Percentiles rank a stretch among this genome's conserved stretches.
Evolutionary conservation across 1,140 invertebrate genomes (phyloP).

Genomic region (Ephestia elutella): DNA sequence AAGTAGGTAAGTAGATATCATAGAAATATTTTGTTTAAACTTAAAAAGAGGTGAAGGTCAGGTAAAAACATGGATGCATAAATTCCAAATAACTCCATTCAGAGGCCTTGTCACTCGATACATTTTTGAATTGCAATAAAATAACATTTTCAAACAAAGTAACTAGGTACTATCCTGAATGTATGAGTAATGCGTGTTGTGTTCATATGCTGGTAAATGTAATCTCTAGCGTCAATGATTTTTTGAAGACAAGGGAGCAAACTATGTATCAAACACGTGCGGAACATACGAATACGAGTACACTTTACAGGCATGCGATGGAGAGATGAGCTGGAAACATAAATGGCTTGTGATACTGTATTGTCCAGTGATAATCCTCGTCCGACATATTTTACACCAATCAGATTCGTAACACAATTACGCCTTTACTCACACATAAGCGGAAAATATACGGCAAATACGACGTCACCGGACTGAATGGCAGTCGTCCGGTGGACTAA

Average conservation of each 20-base stretch:
- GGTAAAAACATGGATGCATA: constrained; percentile 31
- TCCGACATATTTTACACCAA: constrained; percentile 17
- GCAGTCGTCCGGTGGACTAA: constrained; percentile 56
- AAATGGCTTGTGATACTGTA: constrained; percentile 10
- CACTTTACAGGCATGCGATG: constrained; percentile 17
- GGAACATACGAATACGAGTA: constrained; percentile 7
- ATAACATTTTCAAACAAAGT: constrained; percentile 30
- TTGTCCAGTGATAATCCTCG: constrained; percentile 14
- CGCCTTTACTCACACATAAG: constrained; percentile 74
- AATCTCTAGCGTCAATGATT: constrained; percentile 19
- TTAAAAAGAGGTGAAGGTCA: constrained; percentile 25
- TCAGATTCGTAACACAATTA: constrained; percentile 53
- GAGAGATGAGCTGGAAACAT: constrained; percentile 11
- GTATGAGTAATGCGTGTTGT: constrained; percentile 71
- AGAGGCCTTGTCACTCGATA: constrained; percentile 60
- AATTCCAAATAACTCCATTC: constrained; percentile 73
- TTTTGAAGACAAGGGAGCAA: constrained; percentile 15
- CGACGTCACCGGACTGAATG: constrained; percentile 53
- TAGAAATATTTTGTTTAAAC: constrained; percentile 16
- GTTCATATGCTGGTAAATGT: constrained; percentile 30
- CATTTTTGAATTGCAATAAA: constrained; percentile 8
- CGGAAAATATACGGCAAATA: constrained; percentile 56
- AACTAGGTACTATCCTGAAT: constrained; percentile 57
- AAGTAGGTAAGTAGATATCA: too few species aligned
- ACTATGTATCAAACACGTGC: constrained; percentile 24